Evolutionary conservation across 2,113 vertebrate species (phyloP), one percentile per base, ranked within the genome.

Genomic region (Toxotes chatareus): DNA sequence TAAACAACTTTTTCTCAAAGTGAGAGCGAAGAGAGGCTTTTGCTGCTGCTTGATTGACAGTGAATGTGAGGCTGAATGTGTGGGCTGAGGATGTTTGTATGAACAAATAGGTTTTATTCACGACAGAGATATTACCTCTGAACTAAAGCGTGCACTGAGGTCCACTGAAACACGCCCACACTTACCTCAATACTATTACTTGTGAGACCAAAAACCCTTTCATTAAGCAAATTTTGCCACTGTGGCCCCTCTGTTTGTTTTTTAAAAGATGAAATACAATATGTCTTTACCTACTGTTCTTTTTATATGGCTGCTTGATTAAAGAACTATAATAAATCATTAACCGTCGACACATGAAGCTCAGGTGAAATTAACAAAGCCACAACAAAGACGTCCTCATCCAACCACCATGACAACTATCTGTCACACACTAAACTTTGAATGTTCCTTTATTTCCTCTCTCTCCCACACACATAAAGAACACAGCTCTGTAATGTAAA

Each of bases 401-500:
- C 32, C n/a, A 51, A 53, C 49, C 49, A 53, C 49, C 56, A 23
- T 57, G 31, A 84, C 56, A 40, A 77, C 49, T 40, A 65, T 65
- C 59, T 66, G 68, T 75, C 34, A 0, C 49, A 19, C 8, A 42
- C 17, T 19, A 42, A 71, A 77, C 67, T 67, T 74, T 62, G 23
- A 53, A 61, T 8, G 12, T 40, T 59, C 34, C n/a, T 36, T 0
- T 27, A 31, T 36, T 72, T 19, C 21, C 14, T 13, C n/a, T 6
- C 51, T 27, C 56, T 27, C 53, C 6, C 34, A 64, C 36, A 63
- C 60, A 76, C 57, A 82, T 2, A 14, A 14, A 80, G 47, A 73
- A 53, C 57, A 36, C 16, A n/a, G 47, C 68, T 61, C 27, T 59
- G 55, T 73, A 46, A 85, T 83, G 61, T 47, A 64, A 82, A 69